These are phyloP conservation scores for Alloplasta piceator DNA, from an alignment of 2,888 invertebrate genomes.

Conservation along the genomic window DNA sequence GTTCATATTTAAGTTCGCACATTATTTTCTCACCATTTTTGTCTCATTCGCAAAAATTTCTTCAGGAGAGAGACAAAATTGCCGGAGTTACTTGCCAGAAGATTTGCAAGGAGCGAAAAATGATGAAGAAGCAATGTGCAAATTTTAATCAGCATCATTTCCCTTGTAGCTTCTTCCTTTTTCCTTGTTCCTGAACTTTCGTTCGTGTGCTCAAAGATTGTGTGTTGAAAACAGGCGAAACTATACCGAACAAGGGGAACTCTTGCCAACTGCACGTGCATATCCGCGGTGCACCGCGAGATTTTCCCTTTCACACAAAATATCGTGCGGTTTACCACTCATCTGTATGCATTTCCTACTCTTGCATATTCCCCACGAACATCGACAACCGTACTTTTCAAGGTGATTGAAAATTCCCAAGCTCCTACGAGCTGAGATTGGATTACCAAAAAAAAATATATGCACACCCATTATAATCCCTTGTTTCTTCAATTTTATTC, in stretches of 20 bases:
- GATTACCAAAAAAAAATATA: conserved; percentile 13
- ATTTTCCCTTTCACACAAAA: conserved; percentile 75
- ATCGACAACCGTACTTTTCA: conserved; percentile 40
- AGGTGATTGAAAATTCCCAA: conserved; percentile 42
- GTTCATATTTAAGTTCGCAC: too few relatives aligned
- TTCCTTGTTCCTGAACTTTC: background rate
- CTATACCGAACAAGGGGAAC: too few relatives aligned
- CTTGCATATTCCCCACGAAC: conserved; percentile 22
- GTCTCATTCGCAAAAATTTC: too few relatives aligned
- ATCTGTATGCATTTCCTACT: conserved; percentile 49
- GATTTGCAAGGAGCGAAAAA: background rate
- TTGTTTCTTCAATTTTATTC: too few relatives aligned
- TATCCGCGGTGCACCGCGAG: conserved; percentile 26
- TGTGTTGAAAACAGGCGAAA: too few relatives aligned
- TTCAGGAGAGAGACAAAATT: too few relatives aligned
- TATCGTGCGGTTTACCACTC: conserved; percentile 68
- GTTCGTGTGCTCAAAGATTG: background rate
- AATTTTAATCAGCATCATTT: too few relatives aligned
- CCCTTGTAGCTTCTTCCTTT: background rate
- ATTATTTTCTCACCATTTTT: too few relatives aligned
- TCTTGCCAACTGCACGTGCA: conserved; percentile 48
- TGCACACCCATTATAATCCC: too few relatives aligned
- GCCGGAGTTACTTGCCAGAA: too few relatives aligned
- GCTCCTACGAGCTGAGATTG: conserved; percentile 5
- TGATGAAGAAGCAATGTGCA: too few relatives aligned